Evolutionary conservation across 1,140 invertebrate species (phyloP).

Genomic region (Oedothorax gibbosus): DNA sequence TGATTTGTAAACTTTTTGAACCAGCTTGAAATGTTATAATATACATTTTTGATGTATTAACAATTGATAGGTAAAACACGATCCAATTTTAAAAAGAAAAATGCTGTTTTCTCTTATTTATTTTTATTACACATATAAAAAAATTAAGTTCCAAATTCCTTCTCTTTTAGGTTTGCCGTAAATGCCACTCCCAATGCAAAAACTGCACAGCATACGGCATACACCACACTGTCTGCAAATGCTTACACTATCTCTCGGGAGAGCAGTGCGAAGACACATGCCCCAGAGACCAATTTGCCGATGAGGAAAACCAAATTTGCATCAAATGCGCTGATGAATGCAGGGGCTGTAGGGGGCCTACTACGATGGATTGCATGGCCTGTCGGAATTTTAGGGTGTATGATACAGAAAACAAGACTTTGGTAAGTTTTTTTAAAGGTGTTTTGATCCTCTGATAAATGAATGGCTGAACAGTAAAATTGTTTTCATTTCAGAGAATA

Average conservation of each 20-base stretch:
- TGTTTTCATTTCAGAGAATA: too few relatives aligned
- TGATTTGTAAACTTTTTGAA: too few relatives aligned
- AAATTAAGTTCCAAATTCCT: background rate
- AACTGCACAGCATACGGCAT: conserved; percentile 90
- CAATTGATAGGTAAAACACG: too few relatives aligned
- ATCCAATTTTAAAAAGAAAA: conserved; percentile 12
- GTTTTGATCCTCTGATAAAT: too few relatives aligned
- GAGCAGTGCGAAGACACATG: conserved; percentile 94
- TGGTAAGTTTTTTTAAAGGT: conserved; percentile 24
- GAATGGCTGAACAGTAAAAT: too few relatives aligned
- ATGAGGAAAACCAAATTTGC: conserved; percentile 79
- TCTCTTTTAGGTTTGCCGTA: conserved; percentile 76
- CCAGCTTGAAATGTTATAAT: too few relatives aligned
- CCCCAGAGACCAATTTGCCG: conserved; percentile 83
- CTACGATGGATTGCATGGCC: conserved; percentile 80
- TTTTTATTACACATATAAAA: background rate
- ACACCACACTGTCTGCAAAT: conserved; percentile 80
- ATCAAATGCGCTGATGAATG: conserved; percentile 85
- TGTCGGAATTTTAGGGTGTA: conserved; percentile 90
- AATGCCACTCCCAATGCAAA: conserved; percentile 90
- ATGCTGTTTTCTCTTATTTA: background rate
- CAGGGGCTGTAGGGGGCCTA: conserved; percentile 84
- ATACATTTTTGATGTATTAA: too few relatives aligned
- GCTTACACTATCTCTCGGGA: conserved; percentile 83
- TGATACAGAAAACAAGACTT: conserved; percentile 67